Conservation (phyloP, 2,888 invertebrate genomes). For the Hedya salicella region DNA sequence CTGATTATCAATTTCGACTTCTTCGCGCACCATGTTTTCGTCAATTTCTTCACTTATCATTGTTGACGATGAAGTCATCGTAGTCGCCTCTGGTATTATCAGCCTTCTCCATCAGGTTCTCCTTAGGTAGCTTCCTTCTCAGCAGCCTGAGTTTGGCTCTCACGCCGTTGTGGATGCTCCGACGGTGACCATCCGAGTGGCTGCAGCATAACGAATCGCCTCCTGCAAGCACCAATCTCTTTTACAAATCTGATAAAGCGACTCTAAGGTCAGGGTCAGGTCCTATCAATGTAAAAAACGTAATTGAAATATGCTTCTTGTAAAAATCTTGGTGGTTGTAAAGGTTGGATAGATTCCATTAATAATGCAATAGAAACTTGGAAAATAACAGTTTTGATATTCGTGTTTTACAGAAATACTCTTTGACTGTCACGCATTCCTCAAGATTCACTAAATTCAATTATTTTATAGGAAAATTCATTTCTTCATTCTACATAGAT, state of each 20-base stretch:
- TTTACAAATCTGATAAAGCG: conserved; percentile 51
- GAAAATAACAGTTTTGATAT: no score
- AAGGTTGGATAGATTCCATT: no score
- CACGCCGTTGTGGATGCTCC: conserved; percentile 67
- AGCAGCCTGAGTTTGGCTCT: conserved; percentile 64
- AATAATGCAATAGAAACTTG: no score
- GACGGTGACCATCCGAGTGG: conserved; percentile 70
- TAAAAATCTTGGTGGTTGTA: neutral
- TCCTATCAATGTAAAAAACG: no score
- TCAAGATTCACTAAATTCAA: no score
- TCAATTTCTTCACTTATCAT: conserved; percentile 59
- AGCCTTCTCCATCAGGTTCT: conserved; percentile 63
- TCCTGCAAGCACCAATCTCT: conserved; percentile 78
- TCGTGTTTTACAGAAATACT: no score
- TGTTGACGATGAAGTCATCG: conserved; percentile 77
- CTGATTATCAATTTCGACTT: conserved; percentile 17
- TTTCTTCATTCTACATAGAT: no score
- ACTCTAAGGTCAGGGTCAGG: conserved; percentile 5
- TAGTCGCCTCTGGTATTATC: conserved; percentile 68
- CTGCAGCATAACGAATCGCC: conserved; percentile 69
- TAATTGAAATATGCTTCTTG: neutral
- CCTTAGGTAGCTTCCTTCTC: conserved; percentile 66
- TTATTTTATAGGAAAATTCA: no score
- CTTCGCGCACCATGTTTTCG: neutral
- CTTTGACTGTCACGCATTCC: no score